Conservation (phyloP, 2,797 vertebrate genomes). For the Spea hammondii region DNA sequence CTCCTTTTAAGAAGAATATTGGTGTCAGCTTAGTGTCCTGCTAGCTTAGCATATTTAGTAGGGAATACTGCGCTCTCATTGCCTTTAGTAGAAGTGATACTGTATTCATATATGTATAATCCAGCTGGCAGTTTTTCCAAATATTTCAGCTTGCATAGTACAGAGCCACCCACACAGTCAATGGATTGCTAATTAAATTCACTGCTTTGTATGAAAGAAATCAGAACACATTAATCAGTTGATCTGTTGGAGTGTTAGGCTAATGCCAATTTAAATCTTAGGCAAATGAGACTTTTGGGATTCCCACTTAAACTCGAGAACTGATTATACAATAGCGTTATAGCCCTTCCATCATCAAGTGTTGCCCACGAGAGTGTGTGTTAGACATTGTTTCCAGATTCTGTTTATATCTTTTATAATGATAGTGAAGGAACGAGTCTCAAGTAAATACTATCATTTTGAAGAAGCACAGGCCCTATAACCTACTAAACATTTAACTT, state of each 20-base stretch:
- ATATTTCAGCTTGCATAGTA: too few species aligned
- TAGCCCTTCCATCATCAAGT: constrained; percentile 8
- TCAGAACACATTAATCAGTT: too few species aligned
- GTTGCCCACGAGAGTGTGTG: not conserved
- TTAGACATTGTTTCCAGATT: not conserved
- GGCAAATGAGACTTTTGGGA: not conserved
- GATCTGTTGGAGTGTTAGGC: not conserved
- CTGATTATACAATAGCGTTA: not conserved
- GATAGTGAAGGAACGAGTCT: constrained; percentile 9
- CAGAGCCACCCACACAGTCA: too few species aligned
- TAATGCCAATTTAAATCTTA: not conserved
- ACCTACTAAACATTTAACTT: constrained; percentile 5
- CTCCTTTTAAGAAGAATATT: too few species aligned
- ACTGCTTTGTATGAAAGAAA: too few species aligned
- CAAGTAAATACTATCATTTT: constrained; percentile 29
- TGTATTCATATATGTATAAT: too few species aligned
- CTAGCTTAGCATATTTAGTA: too few species aligned
- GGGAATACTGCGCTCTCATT: too few species aligned
- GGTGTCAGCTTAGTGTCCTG: too few species aligned
- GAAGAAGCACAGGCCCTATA: constrained; percentile 22
- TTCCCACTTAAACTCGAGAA: not conserved
- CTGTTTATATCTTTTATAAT: constrained; percentile 17
- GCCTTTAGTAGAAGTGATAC: too few species aligned
- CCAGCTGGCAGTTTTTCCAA: too few species aligned
- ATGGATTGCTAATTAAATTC: too few species aligned